Percentiles rank a stretch among this genome's conserved stretches.
These are phyloP conservation scores for Hyppa rectilinea DNA, from an alignment of 2,888 invertebrate species.

Conservation along the genomic window DNA sequence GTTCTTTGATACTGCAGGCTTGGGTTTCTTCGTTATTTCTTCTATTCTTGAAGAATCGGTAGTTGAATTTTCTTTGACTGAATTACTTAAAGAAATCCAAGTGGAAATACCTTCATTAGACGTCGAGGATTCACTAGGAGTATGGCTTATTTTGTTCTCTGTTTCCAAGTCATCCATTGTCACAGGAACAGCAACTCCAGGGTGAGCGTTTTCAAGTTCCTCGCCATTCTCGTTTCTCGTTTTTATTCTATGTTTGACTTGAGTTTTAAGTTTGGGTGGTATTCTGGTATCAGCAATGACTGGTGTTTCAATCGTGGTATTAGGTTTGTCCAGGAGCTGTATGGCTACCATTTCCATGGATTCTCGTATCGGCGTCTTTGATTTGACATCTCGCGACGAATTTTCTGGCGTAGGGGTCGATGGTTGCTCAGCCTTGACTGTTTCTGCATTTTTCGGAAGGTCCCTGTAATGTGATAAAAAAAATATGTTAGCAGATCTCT, in stretches of 20 bases:
- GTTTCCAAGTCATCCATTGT: slow-evolving; percentile 91
- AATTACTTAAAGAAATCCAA: slow-evolving; percentile 93
- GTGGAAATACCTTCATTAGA: slow-evolving; percentile 93
- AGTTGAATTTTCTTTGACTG: slow-evolving; percentile 79
- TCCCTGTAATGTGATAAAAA: slow-evolving; percentile 52
- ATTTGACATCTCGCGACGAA: slow-evolving; percentile 82
- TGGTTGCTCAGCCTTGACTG: slow-evolving; percentile 28
- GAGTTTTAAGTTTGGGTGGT: slow-evolving; percentile 91
- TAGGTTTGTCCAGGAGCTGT: slow-evolving; percentile 89
- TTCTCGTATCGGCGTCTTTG: slow-evolving; percentile 88
- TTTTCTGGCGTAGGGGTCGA: slow-evolving; percentile 65
- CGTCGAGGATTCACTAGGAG: slow-evolving; percentile 84
- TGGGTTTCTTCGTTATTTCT: slow-evolving; percentile 80
- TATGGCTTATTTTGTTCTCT: slow-evolving; percentile 85
- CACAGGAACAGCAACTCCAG: slow-evolving; percentile 92
- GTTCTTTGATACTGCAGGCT: slow-evolving; percentile 77
- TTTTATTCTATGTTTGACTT: slow-evolving; percentile 86
- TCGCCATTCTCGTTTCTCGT: slow-evolving; percentile 82
- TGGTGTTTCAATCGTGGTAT: slow-evolving; percentile 78
- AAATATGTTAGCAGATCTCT: background rate
- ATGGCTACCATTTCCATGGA: slow-evolving; percentile 91
- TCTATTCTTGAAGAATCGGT: slow-evolving; percentile 84
- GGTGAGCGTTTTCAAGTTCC: slow-evolving; percentile 89
- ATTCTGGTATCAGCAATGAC: slow-evolving; percentile 91
- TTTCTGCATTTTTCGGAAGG: slow-evolving; percentile 9